Percentiles rank a stretch among this genome's conserved stretches.
Conservation (phyloP, 2,113 vertebrate genomes). For the Amazona vittata region DNA sequence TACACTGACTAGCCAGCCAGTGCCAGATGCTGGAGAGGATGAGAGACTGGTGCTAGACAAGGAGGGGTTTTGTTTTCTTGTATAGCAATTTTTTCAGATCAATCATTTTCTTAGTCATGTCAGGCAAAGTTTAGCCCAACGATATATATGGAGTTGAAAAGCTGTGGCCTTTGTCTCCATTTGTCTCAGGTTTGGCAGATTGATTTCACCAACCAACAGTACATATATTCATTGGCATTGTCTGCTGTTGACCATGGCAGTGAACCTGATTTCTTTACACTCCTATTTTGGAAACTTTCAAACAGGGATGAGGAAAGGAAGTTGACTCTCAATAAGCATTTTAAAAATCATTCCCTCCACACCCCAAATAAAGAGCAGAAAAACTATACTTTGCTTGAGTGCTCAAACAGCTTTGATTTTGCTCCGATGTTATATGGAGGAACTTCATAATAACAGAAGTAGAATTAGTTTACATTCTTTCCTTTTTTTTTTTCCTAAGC, state of each 20-base stretch:
- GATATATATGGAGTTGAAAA: slow-evolving; percentile 18
- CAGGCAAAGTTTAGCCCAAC: neutral
- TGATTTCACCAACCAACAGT: neutral
- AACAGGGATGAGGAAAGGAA: slow-evolving; percentile 42
- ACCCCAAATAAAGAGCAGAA: slow-evolving; percentile 33
- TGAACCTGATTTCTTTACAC: slow-evolving; percentile 40
- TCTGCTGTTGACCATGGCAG: slow-evolving; percentile 20
- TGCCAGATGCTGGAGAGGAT: neutral
- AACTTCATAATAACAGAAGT: neutral
- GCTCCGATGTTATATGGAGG: slow-evolving; percentile 9
- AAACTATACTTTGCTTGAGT: neutral
- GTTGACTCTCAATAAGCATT: neutral
- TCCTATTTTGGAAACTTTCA: slow-evolving; percentile 37
- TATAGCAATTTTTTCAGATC: neutral
- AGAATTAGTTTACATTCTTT: slow-evolving; percentile 21
- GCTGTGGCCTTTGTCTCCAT: neutral
- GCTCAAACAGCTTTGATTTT: slow-evolving; percentile 42
- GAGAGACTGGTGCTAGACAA: neutral
- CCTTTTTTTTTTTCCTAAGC: neutral
- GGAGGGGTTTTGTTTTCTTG: neutral
- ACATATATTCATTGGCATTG: neutral
- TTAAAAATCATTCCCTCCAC: slow-evolving; percentile 7
- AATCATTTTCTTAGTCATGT: neutral
- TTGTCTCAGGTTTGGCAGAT: neutral
- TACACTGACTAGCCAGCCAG: neutral